phyloP scores from a whole-genome alignment of 2,797 vertebrate genomes.

The Saxicola maurus region DNA sequence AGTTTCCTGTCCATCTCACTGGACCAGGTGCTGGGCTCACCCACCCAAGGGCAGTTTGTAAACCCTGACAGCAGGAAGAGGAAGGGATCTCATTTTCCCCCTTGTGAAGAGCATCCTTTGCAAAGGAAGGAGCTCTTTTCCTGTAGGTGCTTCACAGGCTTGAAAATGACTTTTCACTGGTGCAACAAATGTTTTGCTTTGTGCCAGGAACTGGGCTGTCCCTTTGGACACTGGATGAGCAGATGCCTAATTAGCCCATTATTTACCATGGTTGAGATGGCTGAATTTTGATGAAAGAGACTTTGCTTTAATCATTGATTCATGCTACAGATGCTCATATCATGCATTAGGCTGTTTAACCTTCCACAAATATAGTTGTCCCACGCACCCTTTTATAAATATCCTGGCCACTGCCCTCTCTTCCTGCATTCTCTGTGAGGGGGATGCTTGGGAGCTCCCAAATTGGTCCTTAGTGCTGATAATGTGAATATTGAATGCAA shows the following conservation, averaged over 20 bases:
- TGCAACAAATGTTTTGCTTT: constrained; percentile 55
- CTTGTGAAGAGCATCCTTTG: background rate
- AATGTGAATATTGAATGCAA: background rate
- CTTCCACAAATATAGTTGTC: constrained; percentile 36
- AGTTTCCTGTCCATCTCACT: background rate
- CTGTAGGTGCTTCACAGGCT: constrained; percentile 5
- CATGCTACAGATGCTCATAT: constrained; percentile 44
- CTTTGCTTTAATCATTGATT: constrained; percentile 60
- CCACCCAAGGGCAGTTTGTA: background rate
- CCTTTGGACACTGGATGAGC: constrained; percentile 63
- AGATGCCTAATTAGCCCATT: constrained; percentile 74
- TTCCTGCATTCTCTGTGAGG: background rate
- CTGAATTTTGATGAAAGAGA: constrained; percentile 68
- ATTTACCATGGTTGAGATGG: constrained; percentile 61
- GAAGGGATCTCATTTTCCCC: background rate
- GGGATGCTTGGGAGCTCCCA: background rate
- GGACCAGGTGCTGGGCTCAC: background rate
- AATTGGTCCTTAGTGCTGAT: background rate
- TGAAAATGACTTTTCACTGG: constrained; percentile 49
- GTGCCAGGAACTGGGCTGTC: constrained; percentile 61
- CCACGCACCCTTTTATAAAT: background rate
- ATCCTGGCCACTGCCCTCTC: constrained; percentile 26
- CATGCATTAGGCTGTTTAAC: constrained; percentile 58
- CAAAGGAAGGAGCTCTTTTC: background rate
- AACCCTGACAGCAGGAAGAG: background rate